Conservation (phyloP, 2,797 vertebrate species). For the Notolabrus celidotus region DNA sequence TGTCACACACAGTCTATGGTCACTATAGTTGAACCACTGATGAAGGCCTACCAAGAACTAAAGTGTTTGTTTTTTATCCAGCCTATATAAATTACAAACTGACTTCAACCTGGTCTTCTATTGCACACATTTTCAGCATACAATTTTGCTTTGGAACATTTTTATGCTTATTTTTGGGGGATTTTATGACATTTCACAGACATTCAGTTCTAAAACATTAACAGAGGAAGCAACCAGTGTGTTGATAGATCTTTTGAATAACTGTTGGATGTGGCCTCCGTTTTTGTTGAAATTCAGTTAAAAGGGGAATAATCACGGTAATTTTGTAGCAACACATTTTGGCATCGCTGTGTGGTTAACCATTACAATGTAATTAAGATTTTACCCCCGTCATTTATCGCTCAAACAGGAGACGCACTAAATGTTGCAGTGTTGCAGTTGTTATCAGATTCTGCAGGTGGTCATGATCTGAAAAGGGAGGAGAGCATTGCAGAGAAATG, state of each 20-base stretch:
- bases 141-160: neutral
- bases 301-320: constrained; percentile 15
- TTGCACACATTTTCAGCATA: no score
- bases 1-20: no score
- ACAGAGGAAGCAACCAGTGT: neutral
- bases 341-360: neutral
- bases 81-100: no score
- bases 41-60: no score
- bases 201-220: neutral
- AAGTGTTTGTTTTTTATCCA: no score
- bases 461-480: constrained; percentile 13
- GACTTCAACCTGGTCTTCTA: no score
- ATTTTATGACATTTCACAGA: neutral
- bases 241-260: constrained; percentile 2
- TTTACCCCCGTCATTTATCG: neutral
- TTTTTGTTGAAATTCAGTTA: constrained; percentile 2
- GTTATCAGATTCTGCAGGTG: constrained; percentile 26
- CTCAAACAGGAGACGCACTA: constrained; percentile 1
- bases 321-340: constrained; percentile 4
- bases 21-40: no score
- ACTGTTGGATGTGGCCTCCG: neutral
- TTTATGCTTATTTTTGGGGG: neutral
- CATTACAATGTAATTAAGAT: constrained; percentile 3
- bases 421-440: constrained; percentile 23
- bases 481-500: constrained; percentile 16